A percentile compares a stretch with the other conserved stretches of the same genome.
These are phyloP conservation scores for Huso huso DNA, from an alignment of 2,797 vertebrate species.

Conservation along the genomic window DNA sequence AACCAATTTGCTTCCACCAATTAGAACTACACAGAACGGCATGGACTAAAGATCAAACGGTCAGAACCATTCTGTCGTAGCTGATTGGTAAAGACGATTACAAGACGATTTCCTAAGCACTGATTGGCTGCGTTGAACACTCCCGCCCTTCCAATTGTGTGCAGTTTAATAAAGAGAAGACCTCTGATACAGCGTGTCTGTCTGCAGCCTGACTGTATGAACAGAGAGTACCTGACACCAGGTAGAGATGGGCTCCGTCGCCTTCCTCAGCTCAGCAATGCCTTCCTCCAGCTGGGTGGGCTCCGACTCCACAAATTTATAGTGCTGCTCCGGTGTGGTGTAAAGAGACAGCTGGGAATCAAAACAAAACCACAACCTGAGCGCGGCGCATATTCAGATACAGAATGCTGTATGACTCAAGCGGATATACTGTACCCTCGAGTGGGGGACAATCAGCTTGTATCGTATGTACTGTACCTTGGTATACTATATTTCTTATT, in stretches of 20 bases:
- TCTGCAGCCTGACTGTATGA: constrained; percentile 11
- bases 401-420: constrained; percentile 7
- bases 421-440: neutral
- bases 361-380: constrained; percentile 11
- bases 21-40: no score
- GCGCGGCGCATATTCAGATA: constrained; percentile 24
- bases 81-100: no score
- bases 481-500: no score
- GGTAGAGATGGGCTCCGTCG: constrained; percentile 61
- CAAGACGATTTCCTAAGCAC: no score
- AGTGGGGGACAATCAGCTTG: constrained; percentile 24
- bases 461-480: neutral
- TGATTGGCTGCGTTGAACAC: no score
- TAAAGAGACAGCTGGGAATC: constrained; percentile 79
- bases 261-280: constrained; percentile 61
- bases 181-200: constrained; percentile 19
- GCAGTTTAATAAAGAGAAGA: neutral
- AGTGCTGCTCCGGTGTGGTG: constrained; percentile 54
- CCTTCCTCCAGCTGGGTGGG: constrained; percentile 65
- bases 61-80: no score
- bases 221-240: constrained; percentile 68
- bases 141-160: neutral
- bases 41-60: no score
- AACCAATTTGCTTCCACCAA: no score
- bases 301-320: constrained; percentile 52